A percentile compares a stretch with the other conserved stretches of the same genome.
Evolutionary conservation across 2,888 invertebrate species (phyloP).

Genomic region (Timandra comae): DNA sequence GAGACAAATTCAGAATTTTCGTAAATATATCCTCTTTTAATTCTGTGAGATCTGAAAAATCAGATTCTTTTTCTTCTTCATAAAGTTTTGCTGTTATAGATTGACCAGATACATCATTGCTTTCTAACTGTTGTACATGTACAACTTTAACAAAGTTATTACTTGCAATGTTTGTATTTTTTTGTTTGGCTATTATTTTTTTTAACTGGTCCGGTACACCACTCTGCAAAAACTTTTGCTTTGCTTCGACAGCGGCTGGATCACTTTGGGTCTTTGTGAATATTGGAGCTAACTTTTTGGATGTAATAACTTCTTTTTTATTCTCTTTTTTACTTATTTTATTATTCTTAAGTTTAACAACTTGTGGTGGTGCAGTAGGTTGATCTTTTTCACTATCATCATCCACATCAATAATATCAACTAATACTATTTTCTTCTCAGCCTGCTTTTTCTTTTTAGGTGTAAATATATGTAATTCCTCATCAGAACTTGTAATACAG

Average conservation of each 20-base stretch:
- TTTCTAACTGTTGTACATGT: constrained; percentile 78
- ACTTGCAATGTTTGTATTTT: constrained; percentile 43
- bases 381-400: constrained; percentile 5
- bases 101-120: not conserved
- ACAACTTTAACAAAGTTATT: constrained; percentile 79
- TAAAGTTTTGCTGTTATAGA: constrained; percentile 5
- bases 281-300: constrained; percentile 78
- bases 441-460: constrained; percentile 47
- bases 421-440: constrained; percentile 12
- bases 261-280: constrained; percentile 80
- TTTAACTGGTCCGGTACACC: constrained; percentile 81
- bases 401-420: constrained; percentile 14
- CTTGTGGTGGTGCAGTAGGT: no score
- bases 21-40: constrained; percentile 23
- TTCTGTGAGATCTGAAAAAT: constrained; percentile 3
- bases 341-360: no score
- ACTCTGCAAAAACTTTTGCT: constrained; percentile 82
- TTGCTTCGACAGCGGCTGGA: constrained; percentile 77
- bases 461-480: constrained; percentile 61
- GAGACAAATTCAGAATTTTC: constrained; percentile 25
- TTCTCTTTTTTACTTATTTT: no score
- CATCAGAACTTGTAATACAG: constrained; percentile 53
- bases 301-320: constrained; percentile 33
- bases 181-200: constrained; percentile 71
- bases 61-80: constrained; percentile 2